Conservation (phyloP, 1,140 invertebrate genomes). For the Drosophila micromelanica region DNA sequence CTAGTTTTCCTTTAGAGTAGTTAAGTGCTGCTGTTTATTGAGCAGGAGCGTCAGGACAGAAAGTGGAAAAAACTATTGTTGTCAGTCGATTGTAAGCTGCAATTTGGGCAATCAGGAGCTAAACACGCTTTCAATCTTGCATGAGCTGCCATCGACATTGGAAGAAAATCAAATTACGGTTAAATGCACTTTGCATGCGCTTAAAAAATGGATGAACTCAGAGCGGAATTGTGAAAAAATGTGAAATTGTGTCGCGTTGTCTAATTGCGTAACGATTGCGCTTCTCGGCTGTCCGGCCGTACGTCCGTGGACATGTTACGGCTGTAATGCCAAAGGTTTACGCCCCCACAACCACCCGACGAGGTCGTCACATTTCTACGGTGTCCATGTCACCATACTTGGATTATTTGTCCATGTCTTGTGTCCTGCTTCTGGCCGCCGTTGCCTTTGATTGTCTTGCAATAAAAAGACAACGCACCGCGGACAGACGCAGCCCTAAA, state of each 20-base stretch:
- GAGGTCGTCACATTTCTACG: not conserved
- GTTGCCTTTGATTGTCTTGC: conserved; percentile 51
- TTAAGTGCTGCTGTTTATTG: not conserved
- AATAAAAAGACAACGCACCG: conserved; percentile 52
- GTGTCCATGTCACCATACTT: conserved; percentile 13
- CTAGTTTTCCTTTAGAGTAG: not conserved
- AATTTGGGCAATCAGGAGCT: conserved; percentile 62
- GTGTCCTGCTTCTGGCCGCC: not conserved
- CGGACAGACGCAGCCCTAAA: conserved; percentile 56
- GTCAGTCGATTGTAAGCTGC: conserved; percentile 58
- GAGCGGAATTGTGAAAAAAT: too few relatives aligned
- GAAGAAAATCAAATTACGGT: conserved; percentile 52
- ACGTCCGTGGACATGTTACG: not conserved
- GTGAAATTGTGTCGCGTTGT: conserved; percentile 9
- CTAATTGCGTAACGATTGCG: conserved; percentile 36
- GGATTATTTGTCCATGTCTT: conserved; percentile 5
- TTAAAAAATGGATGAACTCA: conserved; percentile 65
- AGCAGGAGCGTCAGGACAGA: not conserved
- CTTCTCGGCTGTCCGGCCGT: conserved; percentile 17
- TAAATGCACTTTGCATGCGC: conserved; percentile 61
- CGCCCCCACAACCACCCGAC: too few relatives aligned
- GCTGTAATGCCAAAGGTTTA: too few relatives aligned
- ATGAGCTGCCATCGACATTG: conserved; percentile 34
- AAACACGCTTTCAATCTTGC: conserved; percentile 35
- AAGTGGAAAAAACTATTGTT: conserved; percentile 6